Evolutionary conservation across 2,797 vertebrate genomes (phyloP), one percentile per base, ranked within the genome.

Genomic region (Nannoperca australis): DNA sequence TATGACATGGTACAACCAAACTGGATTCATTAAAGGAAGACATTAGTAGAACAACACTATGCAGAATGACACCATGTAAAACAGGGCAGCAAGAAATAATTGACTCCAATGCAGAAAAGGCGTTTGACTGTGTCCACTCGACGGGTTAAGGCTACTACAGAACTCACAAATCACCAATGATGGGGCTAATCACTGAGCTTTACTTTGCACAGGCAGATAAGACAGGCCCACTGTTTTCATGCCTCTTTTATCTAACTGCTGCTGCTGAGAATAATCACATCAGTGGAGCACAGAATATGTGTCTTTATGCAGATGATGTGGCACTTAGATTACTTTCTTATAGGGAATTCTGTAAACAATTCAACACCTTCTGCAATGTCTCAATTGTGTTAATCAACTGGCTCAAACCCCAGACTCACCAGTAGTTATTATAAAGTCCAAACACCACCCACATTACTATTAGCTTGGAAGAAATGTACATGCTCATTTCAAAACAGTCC

Each of bases 231-330:
- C 13, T 5, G 4, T 60, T 22, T 44, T 2, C 14, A 27, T 63
- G 17, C 10, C 9, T 63, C 34, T 40, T n/a, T 20, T 13, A 62
- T 51, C 4, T 17, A 22, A 22, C 1, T 32, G 30, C 0, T 32
- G 47, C 12, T 7, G 45, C 30, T 34, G 4, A 50, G 27, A 18
- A 45, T 30, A 17, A 6, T 7, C 10, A 11, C 11, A n/a, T 22
- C 45, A 4, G 11, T 18, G 10, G 9, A 17, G 2, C 60, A 45
- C 40, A 62, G 34, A 65, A 36, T 65, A 38, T 36, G 34, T 36
- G 34, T 4, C 45, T 50, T 12, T 51, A 71, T 61, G 69, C 69
- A 71, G 56, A 71, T 40, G 69, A 51, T n/a, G 56, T 9, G 3
- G 14, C 2, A 36, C n/a, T n/a, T n/a, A n/a, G n/a, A n/a, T n/a